These are phyloP conservation scores for Urocitellus parryii DNA, from an alignment of 2,113 vertebrate species.

Conservation along the genomic window DNA sequence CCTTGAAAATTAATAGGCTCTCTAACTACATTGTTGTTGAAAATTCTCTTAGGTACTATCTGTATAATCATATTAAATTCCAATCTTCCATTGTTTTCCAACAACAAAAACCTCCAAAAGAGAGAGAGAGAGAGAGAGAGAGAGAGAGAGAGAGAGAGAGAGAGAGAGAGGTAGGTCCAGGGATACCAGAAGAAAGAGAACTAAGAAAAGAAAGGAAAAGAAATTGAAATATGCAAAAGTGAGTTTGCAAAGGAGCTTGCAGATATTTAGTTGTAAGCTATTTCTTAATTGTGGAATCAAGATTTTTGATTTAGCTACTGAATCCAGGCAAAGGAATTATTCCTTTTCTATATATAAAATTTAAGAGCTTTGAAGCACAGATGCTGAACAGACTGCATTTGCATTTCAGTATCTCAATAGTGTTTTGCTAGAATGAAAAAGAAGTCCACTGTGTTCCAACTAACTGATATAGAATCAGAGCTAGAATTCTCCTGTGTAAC, in stretches of 20 bases:
- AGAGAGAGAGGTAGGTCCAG: no score
- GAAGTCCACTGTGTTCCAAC: not conserved
- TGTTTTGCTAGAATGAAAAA: not conserved
- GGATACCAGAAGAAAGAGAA: not conserved
- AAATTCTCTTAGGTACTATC: no score
- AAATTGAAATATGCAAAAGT: not conserved
- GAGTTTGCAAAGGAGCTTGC: not conserved
- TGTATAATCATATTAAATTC: not conserved
- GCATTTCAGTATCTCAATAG: not conserved
- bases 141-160: not conserved
- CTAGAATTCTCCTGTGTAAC: not conserved
- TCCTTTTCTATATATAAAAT: slow-evolving; percentile 14
- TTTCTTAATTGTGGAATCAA: not conserved
- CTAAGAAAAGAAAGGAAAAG: not conserved
- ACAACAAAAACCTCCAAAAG: not conserved
- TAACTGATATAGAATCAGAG: not conserved
- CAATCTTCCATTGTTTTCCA: not conserved
- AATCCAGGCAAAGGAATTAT: slow-evolving; percentile 4
- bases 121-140: no score
- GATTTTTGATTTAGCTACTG: not conserved
- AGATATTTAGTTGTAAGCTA: not conserved
- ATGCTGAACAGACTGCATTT: not conserved
- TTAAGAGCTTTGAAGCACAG: not conserved
- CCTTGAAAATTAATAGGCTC: not conserved
- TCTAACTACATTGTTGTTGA: not conserved